phyloP scores from a whole-genome alignment of 1,140 invertebrate species.

The Schlechtendalia chinensis region DNA sequence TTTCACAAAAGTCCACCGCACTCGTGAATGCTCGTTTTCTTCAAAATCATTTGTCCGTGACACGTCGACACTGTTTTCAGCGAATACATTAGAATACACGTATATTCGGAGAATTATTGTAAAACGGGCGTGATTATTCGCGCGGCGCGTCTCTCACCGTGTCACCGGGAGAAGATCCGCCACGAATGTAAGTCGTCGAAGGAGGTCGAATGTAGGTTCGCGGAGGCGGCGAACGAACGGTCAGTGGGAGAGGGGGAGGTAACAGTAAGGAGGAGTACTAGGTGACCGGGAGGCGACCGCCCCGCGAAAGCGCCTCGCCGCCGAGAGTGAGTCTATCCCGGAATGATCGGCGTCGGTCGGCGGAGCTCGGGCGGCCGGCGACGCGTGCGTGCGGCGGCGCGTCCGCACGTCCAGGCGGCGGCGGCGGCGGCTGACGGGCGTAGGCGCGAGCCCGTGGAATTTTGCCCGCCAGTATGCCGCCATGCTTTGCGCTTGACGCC shows the following conservation, averaged over 20 bases:
- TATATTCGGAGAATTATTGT: no score
- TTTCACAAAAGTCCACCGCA: no score
- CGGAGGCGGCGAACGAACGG: slow-evolving; percentile 43
- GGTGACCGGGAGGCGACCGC: slow-evolving; percentile 9
- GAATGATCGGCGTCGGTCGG: slow-evolving; percentile 42
- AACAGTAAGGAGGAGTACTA: slow-evolving; percentile 3
- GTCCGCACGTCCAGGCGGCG: slow-evolving; percentile 12
- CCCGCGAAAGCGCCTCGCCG: slow-evolving; percentile 22
- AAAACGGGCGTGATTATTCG: no score
- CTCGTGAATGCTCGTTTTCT: no score
- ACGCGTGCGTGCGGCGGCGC: slow-evolving; percentile 24
- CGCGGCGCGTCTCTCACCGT: no score
- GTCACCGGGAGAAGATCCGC: no score
- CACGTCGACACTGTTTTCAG: no score
- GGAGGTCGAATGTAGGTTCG: not conserved
- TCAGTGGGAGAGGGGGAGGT: no score
- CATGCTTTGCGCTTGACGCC: slow-evolving; percentile 51
- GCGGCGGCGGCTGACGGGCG: slow-evolving; percentile 18
- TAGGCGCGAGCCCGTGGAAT: slow-evolving; percentile 38
- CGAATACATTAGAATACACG: no score
- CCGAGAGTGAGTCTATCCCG: not conserved
- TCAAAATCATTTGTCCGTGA: no score
- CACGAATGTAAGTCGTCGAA: not conserved
- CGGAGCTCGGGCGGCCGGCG: slow-evolving; percentile 41
- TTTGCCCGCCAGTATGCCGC: slow-evolving; percentile 47